phyloP scores from a whole-genome alignment of 2,797 vertebrate genomes.

The Rhynchotus rufescens region DNA sequence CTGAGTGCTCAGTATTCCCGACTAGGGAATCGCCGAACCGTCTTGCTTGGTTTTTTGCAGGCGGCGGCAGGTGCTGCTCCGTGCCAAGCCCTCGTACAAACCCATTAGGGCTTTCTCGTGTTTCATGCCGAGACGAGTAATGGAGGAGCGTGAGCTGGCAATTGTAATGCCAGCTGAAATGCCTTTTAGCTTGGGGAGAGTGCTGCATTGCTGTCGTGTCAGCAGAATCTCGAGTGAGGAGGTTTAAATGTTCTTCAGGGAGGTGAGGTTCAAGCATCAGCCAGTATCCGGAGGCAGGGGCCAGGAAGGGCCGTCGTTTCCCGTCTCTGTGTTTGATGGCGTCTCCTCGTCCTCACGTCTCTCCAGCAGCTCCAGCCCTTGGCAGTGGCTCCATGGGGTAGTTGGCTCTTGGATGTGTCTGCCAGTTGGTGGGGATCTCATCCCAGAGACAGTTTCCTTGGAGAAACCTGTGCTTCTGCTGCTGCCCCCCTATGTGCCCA shows the following conservation, averaged over 20 bases:
- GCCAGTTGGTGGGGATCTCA: not conserved
- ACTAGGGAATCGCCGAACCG: not conserved
- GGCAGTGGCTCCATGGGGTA: not conserved
- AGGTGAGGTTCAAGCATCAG: not conserved
- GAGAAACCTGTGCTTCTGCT: not conserved
- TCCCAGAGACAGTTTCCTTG: not conserved
- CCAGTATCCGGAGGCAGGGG: not conserved
- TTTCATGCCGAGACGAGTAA: slow-evolving; percentile 48
- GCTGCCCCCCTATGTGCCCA: accelerated
- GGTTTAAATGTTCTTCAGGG: slow-evolving; percentile 39
- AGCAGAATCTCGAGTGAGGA: slow-evolving; percentile 30
- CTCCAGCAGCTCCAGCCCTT: not conserved
- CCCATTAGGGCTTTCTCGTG: slow-evolving; percentile 62
- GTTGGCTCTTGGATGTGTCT: not conserved
- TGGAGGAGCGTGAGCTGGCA: slow-evolving; percentile 44
- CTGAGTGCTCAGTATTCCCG: not conserved
- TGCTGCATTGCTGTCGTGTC: slow-evolving; percentile 56
- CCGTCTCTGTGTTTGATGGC: not conserved
- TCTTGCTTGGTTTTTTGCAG: slow-evolving; percentile 57
- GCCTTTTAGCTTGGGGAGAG: slow-evolving; percentile 51
- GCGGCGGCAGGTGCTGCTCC: slow-evolving; percentile 58
- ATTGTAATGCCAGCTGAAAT: slow-evolving; percentile 42
- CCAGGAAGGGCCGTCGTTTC: not conserved
- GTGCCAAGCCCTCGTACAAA: slow-evolving; percentile 29
- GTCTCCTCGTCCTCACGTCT: not conserved